phyloP scores from a whole-genome alignment of 2,888 invertebrate genomes.

The Polyommatus iphigenia region DNA sequence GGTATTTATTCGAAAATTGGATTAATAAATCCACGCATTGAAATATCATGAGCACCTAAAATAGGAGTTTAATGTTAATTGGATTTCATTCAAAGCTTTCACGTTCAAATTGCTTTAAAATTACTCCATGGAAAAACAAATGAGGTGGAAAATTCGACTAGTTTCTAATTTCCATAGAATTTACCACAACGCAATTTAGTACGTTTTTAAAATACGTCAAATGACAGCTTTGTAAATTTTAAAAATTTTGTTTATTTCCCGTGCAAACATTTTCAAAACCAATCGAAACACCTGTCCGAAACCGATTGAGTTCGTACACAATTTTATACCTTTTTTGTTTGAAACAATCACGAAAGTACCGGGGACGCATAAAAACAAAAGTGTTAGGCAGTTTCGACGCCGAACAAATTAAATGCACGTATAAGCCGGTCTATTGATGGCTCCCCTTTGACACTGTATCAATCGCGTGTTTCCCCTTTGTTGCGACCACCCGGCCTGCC shows the following conservation, averaged over 20 bases:
- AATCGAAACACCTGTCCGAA: conserved; percentile 28
- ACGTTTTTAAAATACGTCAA: not conserved
- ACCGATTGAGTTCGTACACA: conserved; percentile 17
- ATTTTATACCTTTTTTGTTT: conserved; percentile 19
- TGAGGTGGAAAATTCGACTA: conserved; percentile 4
- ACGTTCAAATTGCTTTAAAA: conserved; percentile 14
- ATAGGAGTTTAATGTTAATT: conserved; percentile 19
- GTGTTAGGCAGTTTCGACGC: conserved; percentile 36
- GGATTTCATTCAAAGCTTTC: conserved; percentile 19
- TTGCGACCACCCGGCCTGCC: conserved; percentile 48
- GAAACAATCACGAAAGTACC: conserved; percentile 40
- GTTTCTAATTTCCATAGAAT: conserved; percentile 1
- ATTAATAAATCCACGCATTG: conserved; percentile 6
- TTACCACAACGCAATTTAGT: not conserved
- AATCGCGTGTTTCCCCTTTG: conserved; percentile 66
- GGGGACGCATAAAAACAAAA: conserved; percentile 39
- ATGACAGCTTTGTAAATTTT: not conserved
- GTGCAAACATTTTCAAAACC: conserved; percentile 27
- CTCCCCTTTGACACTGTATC: conserved; percentile 62
- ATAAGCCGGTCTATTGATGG: conserved; percentile 48
- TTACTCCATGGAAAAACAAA: conserved; percentile 4
- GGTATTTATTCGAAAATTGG: not conserved
- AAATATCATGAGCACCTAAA: conserved; percentile 15
- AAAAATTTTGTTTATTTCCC: not conserved
- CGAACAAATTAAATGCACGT: conserved; percentile 58